phyloP scores from a whole-genome alignment of 2,888 invertebrate genomes.

The Polymixis lichenea region DNA sequence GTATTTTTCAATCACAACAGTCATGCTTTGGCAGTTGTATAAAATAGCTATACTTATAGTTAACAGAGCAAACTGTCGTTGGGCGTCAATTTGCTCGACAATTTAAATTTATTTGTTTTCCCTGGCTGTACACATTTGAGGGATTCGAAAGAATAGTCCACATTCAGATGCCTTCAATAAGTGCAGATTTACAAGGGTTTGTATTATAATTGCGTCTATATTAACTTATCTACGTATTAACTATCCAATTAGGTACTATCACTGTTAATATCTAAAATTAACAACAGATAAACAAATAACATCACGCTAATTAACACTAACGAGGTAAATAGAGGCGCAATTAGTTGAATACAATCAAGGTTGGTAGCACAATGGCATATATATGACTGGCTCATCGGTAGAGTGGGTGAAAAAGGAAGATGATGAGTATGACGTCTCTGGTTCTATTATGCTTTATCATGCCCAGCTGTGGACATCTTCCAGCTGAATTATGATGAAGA shows the following conservation, averaged over 20 bases:
- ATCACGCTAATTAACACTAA: constrained; percentile 40
- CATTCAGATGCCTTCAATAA: neutral
- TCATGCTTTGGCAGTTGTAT: too few species aligned
- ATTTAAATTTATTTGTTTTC: too few species aligned
- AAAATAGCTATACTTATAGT: too few species aligned
- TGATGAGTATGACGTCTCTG: too few species aligned
- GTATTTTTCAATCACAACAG: too few species aligned
- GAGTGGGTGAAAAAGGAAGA: neutral
- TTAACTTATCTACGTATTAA: neutral
- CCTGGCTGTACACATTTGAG: neutral
- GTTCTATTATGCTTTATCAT: neutral
- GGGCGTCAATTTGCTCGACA: neutral
- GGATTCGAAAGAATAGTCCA: neutral
- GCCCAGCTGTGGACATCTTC: neutral
- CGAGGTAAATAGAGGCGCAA: constrained; percentile 40
- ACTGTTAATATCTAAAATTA: constrained; percentile 17
- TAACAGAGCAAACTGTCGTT: neutral
- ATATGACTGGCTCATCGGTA: neutral
- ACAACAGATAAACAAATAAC: constrained; percentile 20
- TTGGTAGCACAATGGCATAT: constrained; percentile 14
- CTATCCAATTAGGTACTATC: constrained; percentile 12
- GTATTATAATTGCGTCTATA: neutral
- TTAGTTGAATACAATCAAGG: constrained; percentile 31
- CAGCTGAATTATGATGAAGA: too few species aligned
- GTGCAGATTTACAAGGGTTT: neutral